Evolutionary conservation across 2,888 invertebrate genomes (phyloP), one percentile per base, ranked within the genome.

Genomic region (Pyrrhia umbra): DNA sequence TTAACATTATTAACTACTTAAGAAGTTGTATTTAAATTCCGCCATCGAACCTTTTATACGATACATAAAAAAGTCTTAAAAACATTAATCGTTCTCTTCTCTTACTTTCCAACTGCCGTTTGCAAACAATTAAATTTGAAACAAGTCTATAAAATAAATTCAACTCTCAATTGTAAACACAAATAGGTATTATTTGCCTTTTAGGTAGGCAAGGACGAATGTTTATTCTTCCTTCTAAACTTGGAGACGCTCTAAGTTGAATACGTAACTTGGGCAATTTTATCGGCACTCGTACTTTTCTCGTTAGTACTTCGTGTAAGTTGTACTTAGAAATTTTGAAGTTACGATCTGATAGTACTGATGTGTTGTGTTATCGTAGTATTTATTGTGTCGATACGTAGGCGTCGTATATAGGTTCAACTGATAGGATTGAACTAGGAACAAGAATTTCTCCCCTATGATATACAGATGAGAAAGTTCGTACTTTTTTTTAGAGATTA

Each of bases 231-330:
- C 62, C 43, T 34, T 63, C 62, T 40, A 39, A 74, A 67, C 55
- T 82, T 77, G 18, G 34, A 64, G 55, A 70, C 58, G 65, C 73
- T 73, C 52, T 42, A 69, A 77, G 67, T 73, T 73, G 64, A 75
- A 76, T 60, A 60, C 54, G 55, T 68, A 68, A 73, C 66, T 77
- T 68, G 49, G 46, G 47, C 68, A 57, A 75, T 74, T 81, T 81
- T 82, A 81, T 81, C 75, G 54, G 55, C 66, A 70, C 42, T 30
- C 56, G 40, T 70, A 67, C 73, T 70, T 75, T 64, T 68, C 66
- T 71, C 60, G 47, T 72, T 75, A 49, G 15, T 51, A 68, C 66
- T 74, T 70, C 23, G 61, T 37, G 25, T 4, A 54, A 52, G 40
- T 61, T 54, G 49, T 50, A 47, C 64, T 63, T 37, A 30, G 20